Conservation (phyloP, 2,797 vertebrate genomes). For the Astyanax mexicanus region DNA sequence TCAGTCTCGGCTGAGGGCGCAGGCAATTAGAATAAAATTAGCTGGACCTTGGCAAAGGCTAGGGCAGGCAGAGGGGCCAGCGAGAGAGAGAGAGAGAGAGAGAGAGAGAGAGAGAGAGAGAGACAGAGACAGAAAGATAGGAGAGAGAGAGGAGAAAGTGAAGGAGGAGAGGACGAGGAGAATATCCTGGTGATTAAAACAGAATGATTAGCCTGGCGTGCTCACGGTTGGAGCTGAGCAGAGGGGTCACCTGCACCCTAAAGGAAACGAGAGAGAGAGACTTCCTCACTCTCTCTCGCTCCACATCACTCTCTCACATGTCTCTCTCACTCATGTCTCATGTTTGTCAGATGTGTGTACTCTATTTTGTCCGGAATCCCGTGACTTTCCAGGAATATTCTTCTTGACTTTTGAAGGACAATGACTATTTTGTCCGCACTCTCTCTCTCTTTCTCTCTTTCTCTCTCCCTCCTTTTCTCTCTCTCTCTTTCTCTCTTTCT, state of each 20-base stretch:
- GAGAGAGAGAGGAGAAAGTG: slow-evolving; percentile 57
- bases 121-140: slow-evolving; percentile 36
- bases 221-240: slow-evolving; percentile 52
- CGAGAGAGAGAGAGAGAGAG: slow-evolving; percentile 50
- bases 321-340: slow-evolving; percentile 21
- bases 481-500: background rate
- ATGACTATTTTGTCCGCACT: slow-evolving; percentile 22
- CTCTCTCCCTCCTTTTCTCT: background rate
- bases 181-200: slow-evolving; percentile 67
- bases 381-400: background rate
- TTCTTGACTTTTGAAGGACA: slow-evolving; percentile 28
- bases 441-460: background rate
- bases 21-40: slow-evolving; percentile 85
- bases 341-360: slow-evolving; percentile 18
- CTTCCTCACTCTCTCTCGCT: slow-evolving; percentile 51
- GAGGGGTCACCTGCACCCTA: slow-evolving; percentile 58
- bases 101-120: slow-evolving; percentile 57
- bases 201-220: slow-evolving; percentile 70
- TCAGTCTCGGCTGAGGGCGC: slow-evolving; percentile 72
- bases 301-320: slow-evolving; percentile 65
- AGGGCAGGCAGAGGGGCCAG: slow-evolving; percentile 73
- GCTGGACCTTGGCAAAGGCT: slow-evolving; percentile 84
- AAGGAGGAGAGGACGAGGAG: slow-evolving; percentile 60
- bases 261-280: slow-evolving; percentile 55
- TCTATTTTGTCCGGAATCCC: slow-evolving; percentile 9